phyloP scores from a whole-genome alignment of 2,113 vertebrate genomes.

The Willisornis vidua region DNA sequence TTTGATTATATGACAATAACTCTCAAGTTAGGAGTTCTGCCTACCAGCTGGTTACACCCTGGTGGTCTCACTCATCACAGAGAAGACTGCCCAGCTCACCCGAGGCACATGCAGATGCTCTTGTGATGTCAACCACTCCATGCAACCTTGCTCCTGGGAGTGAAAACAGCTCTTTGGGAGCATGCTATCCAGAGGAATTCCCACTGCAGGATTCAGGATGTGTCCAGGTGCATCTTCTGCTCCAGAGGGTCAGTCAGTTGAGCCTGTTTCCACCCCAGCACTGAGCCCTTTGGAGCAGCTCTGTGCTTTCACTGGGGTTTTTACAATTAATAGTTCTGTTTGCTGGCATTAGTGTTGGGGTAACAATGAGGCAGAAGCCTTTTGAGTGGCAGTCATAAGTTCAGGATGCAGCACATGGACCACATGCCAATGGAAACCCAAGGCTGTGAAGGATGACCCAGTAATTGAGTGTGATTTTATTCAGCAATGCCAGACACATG shows the following conservation, averaged over 20 bases:
- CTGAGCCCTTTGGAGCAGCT: not conserved
- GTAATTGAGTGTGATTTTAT: not conserved
- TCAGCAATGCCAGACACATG: not conserved
- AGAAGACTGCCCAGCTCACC: not conserved
- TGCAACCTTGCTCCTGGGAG: not conserved
- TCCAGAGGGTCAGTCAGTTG: not conserved
- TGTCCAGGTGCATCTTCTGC: not conserved
- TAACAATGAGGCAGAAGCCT: not conserved
- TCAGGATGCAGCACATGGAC: not conserved
- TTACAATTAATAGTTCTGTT: not conserved
- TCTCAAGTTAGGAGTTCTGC: not conserved
- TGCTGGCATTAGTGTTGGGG: not conserved
- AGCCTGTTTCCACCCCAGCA: not conserved
- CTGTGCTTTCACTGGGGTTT: not conserved
- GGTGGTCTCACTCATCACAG: not conserved
- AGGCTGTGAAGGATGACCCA: not conserved
- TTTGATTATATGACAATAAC: not conserved
- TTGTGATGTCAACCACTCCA: not conserved
- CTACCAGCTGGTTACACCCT: not conserved
- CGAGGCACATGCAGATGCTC: not conserved
- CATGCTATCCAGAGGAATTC: fast-evolving
- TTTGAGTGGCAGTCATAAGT: not conserved
- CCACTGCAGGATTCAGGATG: not conserved
- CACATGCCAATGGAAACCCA: fast-evolving
- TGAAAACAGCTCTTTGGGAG: not conserved